Evolutionary conservation across 2,113 vertebrate genomes (phyloP).

Genomic region (Sceloporus tristichus): DNA sequence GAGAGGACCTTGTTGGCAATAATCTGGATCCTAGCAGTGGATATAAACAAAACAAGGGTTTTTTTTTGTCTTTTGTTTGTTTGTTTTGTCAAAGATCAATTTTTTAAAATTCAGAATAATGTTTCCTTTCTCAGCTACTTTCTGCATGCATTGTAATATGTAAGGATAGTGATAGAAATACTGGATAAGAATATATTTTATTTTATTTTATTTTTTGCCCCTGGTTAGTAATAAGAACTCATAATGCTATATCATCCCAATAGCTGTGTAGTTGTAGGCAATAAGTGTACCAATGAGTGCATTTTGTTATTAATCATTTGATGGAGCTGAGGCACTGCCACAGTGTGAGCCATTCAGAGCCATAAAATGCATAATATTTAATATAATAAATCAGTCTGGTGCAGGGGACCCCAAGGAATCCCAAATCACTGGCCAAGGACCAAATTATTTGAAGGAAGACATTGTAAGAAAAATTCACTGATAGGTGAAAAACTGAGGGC

Average conservation of each 20-base stretch:
- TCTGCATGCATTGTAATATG: constrained; percentile 42
- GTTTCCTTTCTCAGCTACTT: constrained; percentile 48
- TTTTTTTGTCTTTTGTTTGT: not conserved
- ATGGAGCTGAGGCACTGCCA: constrained; percentile 38
- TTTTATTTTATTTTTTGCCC: constrained; percentile 59
- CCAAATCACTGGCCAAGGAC: constrained; percentile 37
- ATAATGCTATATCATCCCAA: constrained; percentile 69
- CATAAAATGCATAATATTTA: constrained; percentile 56
- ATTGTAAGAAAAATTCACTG: constrained; percentile 40
- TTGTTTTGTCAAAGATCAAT: too few relatives aligned
- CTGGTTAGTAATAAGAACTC: constrained; percentile 72
- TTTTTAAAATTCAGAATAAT: constrained; percentile 32
- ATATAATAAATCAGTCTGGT: constrained; percentile 63
- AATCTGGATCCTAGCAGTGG: not conserved
- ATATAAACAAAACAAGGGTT: not conserved
- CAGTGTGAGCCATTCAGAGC: constrained; percentile 39
- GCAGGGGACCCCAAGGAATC: constrained; percentile 44
- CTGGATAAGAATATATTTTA: constrained; percentile 51
- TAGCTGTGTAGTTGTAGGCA: constrained; percentile 59
- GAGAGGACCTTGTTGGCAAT: not conserved
- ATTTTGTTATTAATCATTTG: constrained; percentile 64
- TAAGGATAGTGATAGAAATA: constrained; percentile 40
- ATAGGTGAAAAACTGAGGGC: constrained; percentile 29
- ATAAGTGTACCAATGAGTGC: constrained; percentile 56
- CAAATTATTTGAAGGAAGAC: constrained; percentile 48